Base-by-base conservation (phyloP, 2,797 vertebrate species). In the Streptopelia turtur region DNA sequence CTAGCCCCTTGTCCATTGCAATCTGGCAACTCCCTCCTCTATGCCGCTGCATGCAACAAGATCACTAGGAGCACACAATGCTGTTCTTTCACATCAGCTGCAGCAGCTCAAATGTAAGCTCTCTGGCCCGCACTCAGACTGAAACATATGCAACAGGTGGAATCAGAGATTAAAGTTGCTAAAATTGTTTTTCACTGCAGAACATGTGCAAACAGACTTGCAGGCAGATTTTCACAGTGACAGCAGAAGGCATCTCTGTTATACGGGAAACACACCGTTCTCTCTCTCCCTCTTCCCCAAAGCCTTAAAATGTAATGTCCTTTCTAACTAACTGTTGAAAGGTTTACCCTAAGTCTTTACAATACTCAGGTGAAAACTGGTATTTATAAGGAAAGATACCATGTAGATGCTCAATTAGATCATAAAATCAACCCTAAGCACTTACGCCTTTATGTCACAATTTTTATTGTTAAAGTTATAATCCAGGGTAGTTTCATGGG, bases 171-270 rank as follows among this genome's bases (percentile, higher is more conserved):
- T 86, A 74, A 41, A 86, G 53, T 25, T 71, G 39, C 28, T 93
- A 60, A 83, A 91, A 66, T 14, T 0, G 0, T 41, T 94, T 37
- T 60, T 49, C 56, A 81, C 35, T 71, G 52, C 39, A 81, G 53
- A 92, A 50, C 20, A 57, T 75, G 50, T 78, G 69, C 72, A 91
- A 91, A 89, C 55, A 95, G 77, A 81, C 65, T 90, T 50, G 23
- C 16, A 83, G 45, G 61, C 72, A 93, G 86, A 86, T 95, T 81
- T 90, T 86, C 66, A 61, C 60, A 61, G 18, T 11, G 68, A 41
- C 30, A 83, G 79, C 64, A 89, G 77, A 90, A 95, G 70, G 61
- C 49, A 75, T 37, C 79, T 80, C 35, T 81, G 50, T 86, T 41
- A 60, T 33, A 78, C 3, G 75, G 65, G 47, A 89, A 90, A 88